Conservation (phyloP, 2,888 invertebrate species). For the Phanerotoma sp. region DNA sequence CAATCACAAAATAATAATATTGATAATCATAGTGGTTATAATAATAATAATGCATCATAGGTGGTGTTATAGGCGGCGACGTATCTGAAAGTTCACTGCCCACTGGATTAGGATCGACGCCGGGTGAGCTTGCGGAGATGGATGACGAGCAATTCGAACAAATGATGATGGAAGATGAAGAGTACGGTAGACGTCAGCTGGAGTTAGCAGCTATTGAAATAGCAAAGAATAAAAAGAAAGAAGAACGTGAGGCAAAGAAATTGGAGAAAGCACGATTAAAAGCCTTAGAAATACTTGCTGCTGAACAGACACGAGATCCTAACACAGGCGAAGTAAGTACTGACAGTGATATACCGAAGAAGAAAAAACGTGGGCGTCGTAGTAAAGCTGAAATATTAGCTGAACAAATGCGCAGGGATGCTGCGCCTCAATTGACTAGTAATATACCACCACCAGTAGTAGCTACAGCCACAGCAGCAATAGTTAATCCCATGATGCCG, state of each 20-base stretch:
- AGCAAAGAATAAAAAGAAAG: conserved; percentile 52
- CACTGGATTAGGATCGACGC: conserved; percentile 39
- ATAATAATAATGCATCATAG: not conserved
- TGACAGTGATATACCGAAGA: conserved; percentile 52
- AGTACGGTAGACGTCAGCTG: conserved; percentile 62
- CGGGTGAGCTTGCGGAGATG: conserved; percentile 50
- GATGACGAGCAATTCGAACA: conserved; percentile 54
- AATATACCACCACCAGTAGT: conserved; percentile 29
- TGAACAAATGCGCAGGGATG: conserved; percentile 55
- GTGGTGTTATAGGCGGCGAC: conserved; percentile 35
- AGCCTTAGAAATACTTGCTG: conserved; percentile 52
- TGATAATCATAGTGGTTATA: not conserved
- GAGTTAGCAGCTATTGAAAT: conserved; percentile 58
- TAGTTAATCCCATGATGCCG: conserved; percentile 35
- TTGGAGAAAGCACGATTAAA: conserved; percentile 52
- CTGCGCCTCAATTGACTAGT: conserved; percentile 38
- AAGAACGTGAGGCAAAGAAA: conserved; percentile 52
- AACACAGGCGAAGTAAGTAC: conserved; percentile 48
- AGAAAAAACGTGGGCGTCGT: conserved; percentile 54
- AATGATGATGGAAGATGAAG: conserved; percentile 67
- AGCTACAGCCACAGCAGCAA: too few species aligned
- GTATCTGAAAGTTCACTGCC: conserved; percentile 42
- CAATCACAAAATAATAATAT: too few species aligned
- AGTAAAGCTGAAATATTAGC: conserved; percentile 56
- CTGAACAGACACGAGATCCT: conserved; percentile 47